Evolutionary conservation across 2,113 vertebrate genomes (phyloP).

Genomic region (Ploceus nigricollis): DNA sequence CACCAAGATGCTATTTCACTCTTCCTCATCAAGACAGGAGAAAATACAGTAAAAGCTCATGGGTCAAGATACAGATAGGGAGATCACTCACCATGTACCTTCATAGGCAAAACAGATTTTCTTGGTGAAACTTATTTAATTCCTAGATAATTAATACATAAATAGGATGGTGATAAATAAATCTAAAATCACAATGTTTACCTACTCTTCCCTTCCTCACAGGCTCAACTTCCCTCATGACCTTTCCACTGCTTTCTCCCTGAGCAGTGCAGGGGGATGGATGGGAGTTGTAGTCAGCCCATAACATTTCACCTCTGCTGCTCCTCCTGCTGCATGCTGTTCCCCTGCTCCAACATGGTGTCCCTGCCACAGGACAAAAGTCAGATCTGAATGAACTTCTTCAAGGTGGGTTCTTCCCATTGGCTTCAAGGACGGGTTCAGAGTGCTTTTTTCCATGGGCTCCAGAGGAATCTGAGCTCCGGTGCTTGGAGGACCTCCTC

Average conservation of each 20-base stretch:
- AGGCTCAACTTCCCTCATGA: not conserved
- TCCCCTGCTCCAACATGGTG: not conserved
- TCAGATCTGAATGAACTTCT: not conserved
- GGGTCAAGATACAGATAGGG: rapidly evolving
- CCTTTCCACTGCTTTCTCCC: not conserved
- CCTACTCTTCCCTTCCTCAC: not conserved
- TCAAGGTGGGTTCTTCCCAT: not conserved
- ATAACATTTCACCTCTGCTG: rapidly evolving
- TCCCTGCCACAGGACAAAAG: not conserved
- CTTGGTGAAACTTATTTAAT: not conserved
- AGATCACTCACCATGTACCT: not conserved
- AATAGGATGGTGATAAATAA: not conserved
- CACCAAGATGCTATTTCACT: not conserved
- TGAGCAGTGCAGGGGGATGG: not conserved
- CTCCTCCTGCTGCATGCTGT: not conserved
- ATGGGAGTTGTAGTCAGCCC: not conserved
- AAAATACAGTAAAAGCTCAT: not conserved
- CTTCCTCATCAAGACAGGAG: not conserved
- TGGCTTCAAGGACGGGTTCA: not conserved
- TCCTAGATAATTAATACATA: not conserved
- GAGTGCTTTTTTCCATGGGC: rapidly evolving
- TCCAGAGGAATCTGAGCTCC: not conserved
- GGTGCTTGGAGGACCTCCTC: not conserved
- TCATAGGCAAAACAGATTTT: not conserved
- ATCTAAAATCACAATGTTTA: not conserved